Percentiles rank a stretch among this genome's conserved stretches.
These are phyloP conservation scores for Herpetotheres cachinnans DNA, from an alignment of 2,113 vertebrate genomes.

Conservation along the genomic window DNA sequence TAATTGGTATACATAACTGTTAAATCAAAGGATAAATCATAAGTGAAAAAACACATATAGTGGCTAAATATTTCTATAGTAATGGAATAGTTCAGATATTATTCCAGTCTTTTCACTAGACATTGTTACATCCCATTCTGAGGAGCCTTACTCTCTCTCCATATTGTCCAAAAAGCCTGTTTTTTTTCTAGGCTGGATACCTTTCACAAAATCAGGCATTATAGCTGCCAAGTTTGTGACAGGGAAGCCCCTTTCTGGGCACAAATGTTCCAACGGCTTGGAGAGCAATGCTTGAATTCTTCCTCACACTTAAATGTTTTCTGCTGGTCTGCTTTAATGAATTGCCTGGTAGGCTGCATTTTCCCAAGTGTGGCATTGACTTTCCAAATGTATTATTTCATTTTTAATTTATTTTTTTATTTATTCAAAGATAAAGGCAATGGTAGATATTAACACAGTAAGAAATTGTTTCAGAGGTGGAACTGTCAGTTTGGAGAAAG, in stretches of 20 bases:
- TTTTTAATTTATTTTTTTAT: neutral
- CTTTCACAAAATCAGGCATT: neutral
- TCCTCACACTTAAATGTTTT: neutral
- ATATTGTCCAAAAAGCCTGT: neutral
- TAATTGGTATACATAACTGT: neutral
- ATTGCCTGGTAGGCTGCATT: neutral
- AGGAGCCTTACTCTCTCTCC: neutral
- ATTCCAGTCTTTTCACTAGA: neutral
- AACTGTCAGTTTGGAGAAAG: neutral
- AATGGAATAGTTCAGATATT: neutral
- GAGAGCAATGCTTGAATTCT: neutral
- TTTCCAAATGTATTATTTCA: neutral
- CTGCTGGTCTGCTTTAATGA: neutral
- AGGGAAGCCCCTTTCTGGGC: neutral
- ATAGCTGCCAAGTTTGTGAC: neutral
- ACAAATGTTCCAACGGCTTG: neutral
- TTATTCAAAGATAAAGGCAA: neutral
- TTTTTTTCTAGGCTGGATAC: neutral
- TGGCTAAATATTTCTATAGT: neutral
- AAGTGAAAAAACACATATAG: too few species aligned
- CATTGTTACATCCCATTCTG: neutral
- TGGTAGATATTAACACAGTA: neutral
- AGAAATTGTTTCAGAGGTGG: neutral
- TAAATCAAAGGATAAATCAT: neutral
- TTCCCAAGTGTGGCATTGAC: accelerated